Conservation (phyloP, 2,113 vertebrate species). For the Cyanistes caeruleus region DNA sequence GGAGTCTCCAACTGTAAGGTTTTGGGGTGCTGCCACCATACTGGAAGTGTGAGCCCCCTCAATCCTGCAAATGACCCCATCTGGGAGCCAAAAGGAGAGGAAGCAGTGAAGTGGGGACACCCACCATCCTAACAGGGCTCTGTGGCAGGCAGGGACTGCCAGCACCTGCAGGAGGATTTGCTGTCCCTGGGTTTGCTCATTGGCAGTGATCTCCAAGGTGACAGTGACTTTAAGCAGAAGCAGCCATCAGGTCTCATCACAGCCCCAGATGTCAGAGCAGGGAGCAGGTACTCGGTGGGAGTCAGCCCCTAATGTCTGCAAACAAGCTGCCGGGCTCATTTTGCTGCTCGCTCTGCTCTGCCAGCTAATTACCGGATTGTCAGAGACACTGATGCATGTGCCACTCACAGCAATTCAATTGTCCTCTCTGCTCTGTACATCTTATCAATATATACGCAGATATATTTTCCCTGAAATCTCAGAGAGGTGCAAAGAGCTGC, state of each 20-base stretch:
- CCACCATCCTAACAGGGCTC: background rate
- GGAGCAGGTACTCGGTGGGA: background rate
- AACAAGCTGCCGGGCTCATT: constrained; percentile 2
- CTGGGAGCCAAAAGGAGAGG: background rate
- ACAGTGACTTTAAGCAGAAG: background rate
- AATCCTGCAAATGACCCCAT: background rate
- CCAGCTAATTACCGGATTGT: constrained; percentile 38
- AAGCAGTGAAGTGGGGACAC: background rate
- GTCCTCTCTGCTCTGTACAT: background rate
- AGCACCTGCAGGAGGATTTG: fast-evolving
- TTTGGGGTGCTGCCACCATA: background rate
- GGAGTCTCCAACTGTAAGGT: background rate
- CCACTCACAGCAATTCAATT: constrained; percentile 31
- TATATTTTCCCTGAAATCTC: background rate
- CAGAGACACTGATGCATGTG: constrained; percentile 67
- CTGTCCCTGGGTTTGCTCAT: fast-evolving
- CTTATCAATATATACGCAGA: background rate
- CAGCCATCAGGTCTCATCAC: background rate
- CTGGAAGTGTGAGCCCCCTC: fast-evolving
- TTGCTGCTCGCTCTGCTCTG: background rate
- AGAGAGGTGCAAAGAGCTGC: constrained; percentile 24
- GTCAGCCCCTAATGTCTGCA: background rate
- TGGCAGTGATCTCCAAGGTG: constrained; percentile 16
- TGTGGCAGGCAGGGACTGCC: fast-evolving
- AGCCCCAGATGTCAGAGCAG: background rate